Evolutionary conservation across 1,140 invertebrate species (phyloP).

Genomic region (Drosophila seguyi): DNA sequence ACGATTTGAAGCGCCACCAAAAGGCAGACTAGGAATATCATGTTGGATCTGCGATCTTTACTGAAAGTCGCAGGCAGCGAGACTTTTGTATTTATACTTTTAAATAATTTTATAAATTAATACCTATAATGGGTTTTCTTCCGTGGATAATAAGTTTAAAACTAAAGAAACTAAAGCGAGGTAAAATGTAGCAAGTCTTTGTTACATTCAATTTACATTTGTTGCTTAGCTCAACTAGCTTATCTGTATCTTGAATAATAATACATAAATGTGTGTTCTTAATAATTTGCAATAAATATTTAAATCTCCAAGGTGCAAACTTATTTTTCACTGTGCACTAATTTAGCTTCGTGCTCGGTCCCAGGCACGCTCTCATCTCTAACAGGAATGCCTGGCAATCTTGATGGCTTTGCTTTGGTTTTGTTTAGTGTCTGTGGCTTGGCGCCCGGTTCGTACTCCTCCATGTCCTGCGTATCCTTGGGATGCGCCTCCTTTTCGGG

Average conservation of each 20-base stretch:
- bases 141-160: background rate
- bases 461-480: background rate
- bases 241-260: background rate
- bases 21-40: background rate
- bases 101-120: background rate
- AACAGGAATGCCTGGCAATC: conserved; percentile 24
- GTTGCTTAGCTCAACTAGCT: background rate
- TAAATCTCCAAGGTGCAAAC: no score
- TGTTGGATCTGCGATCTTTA: background rate
- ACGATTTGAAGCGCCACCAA: background rate
- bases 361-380: conserved; percentile 23
- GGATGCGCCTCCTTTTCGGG: background rate
- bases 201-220: background rate
- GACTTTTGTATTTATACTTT: background rate
- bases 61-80: no score
- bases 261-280: background rate
- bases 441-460: conserved; percentile 23
- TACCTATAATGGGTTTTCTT: background rate
- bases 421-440: conserved; percentile 44
- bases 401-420: conserved; percentile 65
- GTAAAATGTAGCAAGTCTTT: background rate
- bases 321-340: background rate
- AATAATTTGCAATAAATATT: background rate
- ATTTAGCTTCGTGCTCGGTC: conserved; percentile 5
- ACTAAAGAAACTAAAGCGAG: no score